These are phyloP conservation scores for Lytechinus variegatus DNA, from an alignment of 35 echinoderm and acorn worm genomes.

Conservation along the genomic window DNA sequence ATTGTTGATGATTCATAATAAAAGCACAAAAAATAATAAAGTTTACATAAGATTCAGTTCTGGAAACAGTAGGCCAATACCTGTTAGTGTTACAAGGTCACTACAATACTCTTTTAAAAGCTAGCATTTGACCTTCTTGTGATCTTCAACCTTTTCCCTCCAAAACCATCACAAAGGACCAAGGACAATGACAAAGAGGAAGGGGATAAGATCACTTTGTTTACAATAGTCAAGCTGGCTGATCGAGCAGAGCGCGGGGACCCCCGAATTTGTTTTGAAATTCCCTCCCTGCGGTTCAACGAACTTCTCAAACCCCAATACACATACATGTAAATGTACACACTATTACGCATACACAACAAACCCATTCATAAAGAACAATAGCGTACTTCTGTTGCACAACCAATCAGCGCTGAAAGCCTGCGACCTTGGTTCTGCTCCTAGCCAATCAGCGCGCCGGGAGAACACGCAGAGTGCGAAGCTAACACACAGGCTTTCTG, in stretches of 20 bases:
- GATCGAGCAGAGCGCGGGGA: no score
- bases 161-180: neutral
- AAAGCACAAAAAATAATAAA: neutral
- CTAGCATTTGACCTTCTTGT: neutral
- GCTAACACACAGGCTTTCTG: no score
- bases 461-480: neutral
- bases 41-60: neutral
- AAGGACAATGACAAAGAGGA: neutral
- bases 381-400: neutral
- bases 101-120: neutral
- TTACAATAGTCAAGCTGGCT: neutral
- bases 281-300: neutral
- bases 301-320: neutral
- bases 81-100: no score
- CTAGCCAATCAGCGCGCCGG: neutral
- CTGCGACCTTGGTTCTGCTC: neutral
- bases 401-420: neutral
- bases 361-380: neutral
- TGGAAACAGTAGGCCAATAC: no score
- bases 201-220: neutral
- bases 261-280: neutral
- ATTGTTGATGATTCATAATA: no score
- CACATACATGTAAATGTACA: neutral
- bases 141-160: slow-evolving; percentile 22
- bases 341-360: neutral